Evolutionary conservation across 2,797 vertebrate species (phyloP).

Genomic region (Amazona finschi): DNA sequence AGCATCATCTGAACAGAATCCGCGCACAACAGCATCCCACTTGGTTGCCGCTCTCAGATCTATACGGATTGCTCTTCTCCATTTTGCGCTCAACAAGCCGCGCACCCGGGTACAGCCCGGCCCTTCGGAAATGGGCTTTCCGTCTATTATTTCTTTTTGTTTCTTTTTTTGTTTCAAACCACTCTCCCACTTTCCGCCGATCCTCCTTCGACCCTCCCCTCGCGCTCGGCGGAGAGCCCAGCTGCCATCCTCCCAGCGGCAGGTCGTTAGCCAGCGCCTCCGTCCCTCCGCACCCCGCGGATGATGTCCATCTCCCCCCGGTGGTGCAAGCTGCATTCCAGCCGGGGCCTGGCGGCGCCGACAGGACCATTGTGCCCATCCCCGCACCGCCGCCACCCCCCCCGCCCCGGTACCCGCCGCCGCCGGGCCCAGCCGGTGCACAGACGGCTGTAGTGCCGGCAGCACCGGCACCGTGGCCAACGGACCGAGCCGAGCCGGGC

Average conservation of each 20-base stretch:
- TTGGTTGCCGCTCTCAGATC: not conserved
- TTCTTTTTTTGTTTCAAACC: not conserved
- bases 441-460: not conserved
- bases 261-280: not conserved
- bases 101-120: not conserved
- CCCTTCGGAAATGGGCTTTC: not conserved
- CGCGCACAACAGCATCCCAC: not conserved
- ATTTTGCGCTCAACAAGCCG: not conserved
- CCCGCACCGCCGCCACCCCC: not conserved
- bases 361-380: not conserved
- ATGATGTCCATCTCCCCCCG: not conserved
- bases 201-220: not conserved
- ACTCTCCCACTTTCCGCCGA: not conserved
- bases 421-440: not conserved
- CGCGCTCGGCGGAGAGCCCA: not conserved
- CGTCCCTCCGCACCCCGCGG: not conserved
- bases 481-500: not conserved
- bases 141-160: not conserved
- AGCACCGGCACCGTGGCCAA: not conserved
- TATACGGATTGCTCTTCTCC: slow-evolving; percentile 31
- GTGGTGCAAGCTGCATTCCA: not conserved
- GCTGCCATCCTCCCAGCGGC: not conserved
- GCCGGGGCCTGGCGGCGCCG: not conserved
- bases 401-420: no score
- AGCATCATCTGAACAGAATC: not conserved